Evolutionary conservation across 2,888 invertebrate species (phyloP).

Genomic region (Ceramica pisi): DNA sequence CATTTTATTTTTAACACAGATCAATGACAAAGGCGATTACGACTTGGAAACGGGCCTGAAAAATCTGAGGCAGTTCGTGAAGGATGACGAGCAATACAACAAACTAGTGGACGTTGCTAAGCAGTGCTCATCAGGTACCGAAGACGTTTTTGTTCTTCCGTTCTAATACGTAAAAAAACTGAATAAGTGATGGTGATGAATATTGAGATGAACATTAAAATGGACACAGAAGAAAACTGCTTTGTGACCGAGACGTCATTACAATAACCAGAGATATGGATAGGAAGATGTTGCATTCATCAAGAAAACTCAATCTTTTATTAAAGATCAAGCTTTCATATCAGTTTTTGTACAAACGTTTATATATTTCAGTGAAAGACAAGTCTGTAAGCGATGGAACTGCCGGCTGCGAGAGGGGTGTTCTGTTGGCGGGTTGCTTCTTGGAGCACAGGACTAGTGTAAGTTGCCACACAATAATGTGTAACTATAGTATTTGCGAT

Average conservation of each 20-base stretch:
- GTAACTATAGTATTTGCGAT: too few species aligned
- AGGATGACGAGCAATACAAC: not conserved
- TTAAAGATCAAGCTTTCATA: too few species aligned
- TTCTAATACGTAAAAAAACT: too few species aligned
- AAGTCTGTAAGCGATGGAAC: conserved; percentile 12
- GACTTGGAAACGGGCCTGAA: not conserved
- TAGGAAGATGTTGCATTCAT: too few species aligned
- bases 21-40: not conserved
- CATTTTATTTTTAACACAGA: not conserved
- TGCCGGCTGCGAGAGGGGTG: conserved; percentile 17
- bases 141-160: too few species aligned
- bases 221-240: too few species aligned
- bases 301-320: too few species aligned
- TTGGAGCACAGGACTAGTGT: conserved; percentile 16
- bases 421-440: not conserved
- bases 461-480: not conserved
- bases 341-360: too few species aligned
- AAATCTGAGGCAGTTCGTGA: not conserved
- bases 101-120: not conserved
- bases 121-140: not conserved
- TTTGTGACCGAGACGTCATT: too few species aligned
- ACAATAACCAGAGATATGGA: too few species aligned
- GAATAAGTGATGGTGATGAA: too few species aligned
- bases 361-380: conserved; percentile 8
- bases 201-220: too few species aligned